These are phyloP conservation scores for Artibeus jamaicensis DNA, from an alignment of 2,797 vertebrate species.

Conservation along the genomic window DNA sequence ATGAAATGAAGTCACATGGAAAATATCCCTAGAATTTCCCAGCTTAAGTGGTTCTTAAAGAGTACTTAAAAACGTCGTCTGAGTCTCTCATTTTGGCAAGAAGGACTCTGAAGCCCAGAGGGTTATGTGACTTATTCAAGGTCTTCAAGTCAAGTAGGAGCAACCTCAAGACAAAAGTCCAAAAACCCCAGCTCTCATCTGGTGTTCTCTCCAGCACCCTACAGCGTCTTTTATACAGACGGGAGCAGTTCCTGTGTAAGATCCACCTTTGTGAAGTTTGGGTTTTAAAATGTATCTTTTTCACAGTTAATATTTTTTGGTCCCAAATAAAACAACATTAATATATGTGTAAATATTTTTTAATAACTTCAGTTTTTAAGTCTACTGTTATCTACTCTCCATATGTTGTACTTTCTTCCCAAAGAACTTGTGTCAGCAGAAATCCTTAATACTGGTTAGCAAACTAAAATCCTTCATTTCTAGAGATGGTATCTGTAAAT, in stretches of 20 bases:
- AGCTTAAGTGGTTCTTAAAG: not conserved
- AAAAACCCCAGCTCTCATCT: not conserved
- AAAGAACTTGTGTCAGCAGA: not conserved
- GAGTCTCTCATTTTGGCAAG: not conserved
- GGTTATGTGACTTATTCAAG: not conserved
- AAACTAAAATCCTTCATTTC: constrained; percentile 5
- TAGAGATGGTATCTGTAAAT: not conserved
- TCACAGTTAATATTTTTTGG: not conserved
- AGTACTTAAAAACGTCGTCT: not conserved
- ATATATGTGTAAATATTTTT: not conserved
- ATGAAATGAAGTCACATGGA: not conserved
- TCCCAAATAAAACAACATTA: not conserved
- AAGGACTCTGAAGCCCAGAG: not conserved
- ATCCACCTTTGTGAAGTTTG: not conserved
- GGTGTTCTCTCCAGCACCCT: not conserved
- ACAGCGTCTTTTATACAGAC: not conserved
- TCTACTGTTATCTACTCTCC: not conserved
- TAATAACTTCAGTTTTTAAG: not conserved
- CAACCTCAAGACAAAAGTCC: not conserved
- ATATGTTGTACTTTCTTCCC: not conserved
- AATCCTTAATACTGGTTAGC: not conserved
- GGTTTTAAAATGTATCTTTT: not conserved
- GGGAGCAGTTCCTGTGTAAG: not conserved
- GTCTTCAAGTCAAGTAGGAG: not conserved
- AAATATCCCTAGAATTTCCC: not conserved